phyloP scores from a whole-genome alignment of 2,888 invertebrate genomes.

The Xiphydria camelus region DNA sequence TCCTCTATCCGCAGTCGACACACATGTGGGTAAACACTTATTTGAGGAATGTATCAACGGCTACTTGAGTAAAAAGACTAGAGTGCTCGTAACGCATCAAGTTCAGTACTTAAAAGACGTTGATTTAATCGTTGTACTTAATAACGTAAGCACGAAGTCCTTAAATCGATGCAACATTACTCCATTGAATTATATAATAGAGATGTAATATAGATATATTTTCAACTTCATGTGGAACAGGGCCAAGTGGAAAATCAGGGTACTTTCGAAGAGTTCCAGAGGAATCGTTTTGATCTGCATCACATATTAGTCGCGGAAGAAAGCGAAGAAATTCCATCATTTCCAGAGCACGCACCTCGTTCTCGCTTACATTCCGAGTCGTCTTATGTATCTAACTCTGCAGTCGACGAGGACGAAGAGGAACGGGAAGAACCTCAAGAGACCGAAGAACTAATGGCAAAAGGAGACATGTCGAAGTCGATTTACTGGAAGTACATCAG shows the following conservation, averaged over 20 bases:
- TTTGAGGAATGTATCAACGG: constrained; percentile 74
- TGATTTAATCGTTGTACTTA: constrained; percentile 67
- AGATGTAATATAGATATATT: neutral
- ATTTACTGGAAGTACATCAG: constrained; percentile 72
- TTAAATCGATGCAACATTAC: constrained; percentile 40
- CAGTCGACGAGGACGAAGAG: constrained; percentile 37
- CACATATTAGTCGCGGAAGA: neutral
- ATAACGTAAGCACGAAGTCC: constrained; percentile 62
- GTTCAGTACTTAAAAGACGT: constrained; percentile 74
- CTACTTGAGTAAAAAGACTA: constrained; percentile 67
- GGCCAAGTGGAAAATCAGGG: constrained; percentile 67
- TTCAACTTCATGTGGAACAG: constrained; percentile 54
- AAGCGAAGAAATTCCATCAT: neutral
- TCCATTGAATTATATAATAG: too few relatives aligned
- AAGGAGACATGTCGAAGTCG: constrained; percentile 66
- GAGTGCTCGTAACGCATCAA: constrained; percentile 83
- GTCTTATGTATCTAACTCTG: constrained; percentile 11
- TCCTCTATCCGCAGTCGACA: constrained; percentile 79
- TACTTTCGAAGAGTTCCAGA: constrained; percentile 63
- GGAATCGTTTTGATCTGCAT: constrained; percentile 58
- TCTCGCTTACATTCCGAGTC: constrained; percentile 12
- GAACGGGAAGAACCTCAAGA: constrained; percentile 62
- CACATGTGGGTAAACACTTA: constrained; percentile 74
- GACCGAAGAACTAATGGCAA: constrained; percentile 68
- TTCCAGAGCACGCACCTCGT: neutral